Base-by-base conservation (phyloP, 2,113 vertebrate genomes). In the Kryptolebias marmoratus region DNA sequence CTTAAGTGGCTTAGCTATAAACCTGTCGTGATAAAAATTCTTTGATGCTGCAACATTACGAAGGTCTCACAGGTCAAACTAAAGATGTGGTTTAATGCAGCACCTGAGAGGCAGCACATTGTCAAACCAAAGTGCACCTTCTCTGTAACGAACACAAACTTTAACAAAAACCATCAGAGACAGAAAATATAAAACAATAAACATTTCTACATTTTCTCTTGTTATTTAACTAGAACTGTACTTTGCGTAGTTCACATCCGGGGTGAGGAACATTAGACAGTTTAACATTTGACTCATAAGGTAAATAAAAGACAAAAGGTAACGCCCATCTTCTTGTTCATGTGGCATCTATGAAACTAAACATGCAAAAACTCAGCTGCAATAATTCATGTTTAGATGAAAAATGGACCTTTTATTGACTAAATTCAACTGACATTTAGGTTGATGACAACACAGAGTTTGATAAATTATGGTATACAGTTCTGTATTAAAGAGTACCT, bases 401-500 rank as follows among this genome's bases (percentile, higher is more conserved):
- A 27, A 11, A 11, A 27, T 15, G 3, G n/a, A 8, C 14, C 1
- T n/a, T 42, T 57, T 60, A 27, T 44, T 14, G 10, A 44, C 58
- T 14, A 45, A 45, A 27, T 15, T 61, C 2, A 44, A 7, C 58
- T 45, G 12, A 61, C 1, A 36, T 61, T 22, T 61, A 22, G 5
- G 2, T 2, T 0, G 22, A 42, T 44, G n/a, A 45, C 39, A 61
- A 2, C n/a, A 28, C 52, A 18, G 52, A 1, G 52, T 14, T 16
- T 14, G 14, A 59, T 28, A 56, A 56, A 31, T 28, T 15, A 30
- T 18, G 30, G 27, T 45, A 11, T 1, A 30, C 16, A 14, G 27
- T 62, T 2, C 27, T 8, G 11, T 44, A 59, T 54, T 47, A 1
- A 64, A 57, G 27, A 22, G 94, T 96, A 98, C 97, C 97, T 98